Evolutionary conservation across 2,113 vertebrate genomes (phyloP).

Genomic region (Andinoacara biseriatus): DNA sequence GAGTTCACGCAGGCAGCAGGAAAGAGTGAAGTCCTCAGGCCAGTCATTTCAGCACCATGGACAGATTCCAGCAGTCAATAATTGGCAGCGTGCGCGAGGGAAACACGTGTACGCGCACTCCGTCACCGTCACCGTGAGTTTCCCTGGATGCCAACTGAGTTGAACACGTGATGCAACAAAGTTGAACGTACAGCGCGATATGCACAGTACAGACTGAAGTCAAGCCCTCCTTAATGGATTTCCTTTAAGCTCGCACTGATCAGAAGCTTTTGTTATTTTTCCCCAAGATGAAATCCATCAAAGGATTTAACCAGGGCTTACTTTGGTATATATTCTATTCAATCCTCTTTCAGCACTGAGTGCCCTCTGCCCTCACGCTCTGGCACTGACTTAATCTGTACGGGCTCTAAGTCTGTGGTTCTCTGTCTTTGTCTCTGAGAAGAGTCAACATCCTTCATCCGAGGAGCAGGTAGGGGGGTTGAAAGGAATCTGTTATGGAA

Average conservation of each 20-base stretch:
- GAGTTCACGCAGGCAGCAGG: neutral
- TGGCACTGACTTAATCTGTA: slow-evolving; percentile 60
- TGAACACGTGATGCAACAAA: neutral
- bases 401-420: slow-evolving; percentile 31
- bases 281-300: slow-evolving; percentile 60
- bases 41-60: slow-evolving; percentile 66
- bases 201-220: slow-evolving; percentile 1
- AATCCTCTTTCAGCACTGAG: slow-evolving; percentile 62
- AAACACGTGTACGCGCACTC: neutral
- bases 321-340: slow-evolving; percentile 58
- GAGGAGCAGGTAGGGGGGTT: neutral
- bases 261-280: slow-evolving; percentile 72
- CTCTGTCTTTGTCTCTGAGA: slow-evolving; percentile 33
- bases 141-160: slow-evolving; percentile 9
- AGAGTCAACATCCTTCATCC: slow-evolving; percentile 10
- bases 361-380: slow-evolving; percentile 51
- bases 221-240: slow-evolving; percentile 42
- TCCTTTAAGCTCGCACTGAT: slow-evolving; percentile 66
- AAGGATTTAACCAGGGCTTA: slow-evolving; percentile 66
- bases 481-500: slow-evolving; percentile 32
- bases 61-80: slow-evolving; percentile 64
- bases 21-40: slow-evolving; percentile 31
- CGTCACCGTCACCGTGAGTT: slow-evolving; percentile 15
- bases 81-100: slow-evolving; percentile 30
- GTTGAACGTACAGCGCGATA: neutral